A percentile compares a stretch with the other conserved stretches of the same genome.
Evolutionary conservation across 2,888 invertebrate genomes (phyloP).

Genomic region (Leptinotarsa tumamoca): DNA sequence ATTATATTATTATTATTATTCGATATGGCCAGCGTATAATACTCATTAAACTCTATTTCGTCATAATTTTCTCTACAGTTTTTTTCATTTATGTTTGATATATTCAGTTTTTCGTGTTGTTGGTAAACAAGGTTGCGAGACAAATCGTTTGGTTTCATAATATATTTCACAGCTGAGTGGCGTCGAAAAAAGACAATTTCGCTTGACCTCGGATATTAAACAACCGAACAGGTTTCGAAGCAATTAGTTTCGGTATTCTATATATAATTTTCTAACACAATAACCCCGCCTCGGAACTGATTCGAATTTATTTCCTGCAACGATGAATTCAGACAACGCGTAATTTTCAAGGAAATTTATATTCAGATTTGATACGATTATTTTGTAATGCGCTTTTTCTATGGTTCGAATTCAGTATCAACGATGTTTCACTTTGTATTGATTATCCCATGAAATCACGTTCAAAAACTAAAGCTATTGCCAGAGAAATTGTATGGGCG

Average conservation of each 20-base stretch:
- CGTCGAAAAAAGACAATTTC: conserved; percentile 4
- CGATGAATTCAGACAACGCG: neutral
- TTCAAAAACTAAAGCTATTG: no score
- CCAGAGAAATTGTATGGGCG: no score
- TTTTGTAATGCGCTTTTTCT: no score
- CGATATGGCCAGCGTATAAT: no score
- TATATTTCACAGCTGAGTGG: conserved; percentile 5
- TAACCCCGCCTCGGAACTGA: neutral
- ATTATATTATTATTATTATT: no score
- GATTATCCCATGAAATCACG: no score
- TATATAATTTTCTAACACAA: neutral
- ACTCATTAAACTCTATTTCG: no score
- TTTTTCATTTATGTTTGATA: neutral
- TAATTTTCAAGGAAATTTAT: no score
- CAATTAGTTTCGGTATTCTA: conserved; percentile 1
- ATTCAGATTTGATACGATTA: no score
- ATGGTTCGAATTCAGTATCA: no score
- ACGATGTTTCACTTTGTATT: no score
- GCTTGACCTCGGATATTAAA: conserved; percentile 5
- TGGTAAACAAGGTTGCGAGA: neutral
- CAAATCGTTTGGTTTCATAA: neutral
- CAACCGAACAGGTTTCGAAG: neutral
- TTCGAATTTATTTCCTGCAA: neutral
- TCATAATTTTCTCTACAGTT: neutral
- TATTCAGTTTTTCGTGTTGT: neutral